Base-by-base conservation (phyloP, 2,888 invertebrate species). In the Mythimna albipuncta region DNA sequence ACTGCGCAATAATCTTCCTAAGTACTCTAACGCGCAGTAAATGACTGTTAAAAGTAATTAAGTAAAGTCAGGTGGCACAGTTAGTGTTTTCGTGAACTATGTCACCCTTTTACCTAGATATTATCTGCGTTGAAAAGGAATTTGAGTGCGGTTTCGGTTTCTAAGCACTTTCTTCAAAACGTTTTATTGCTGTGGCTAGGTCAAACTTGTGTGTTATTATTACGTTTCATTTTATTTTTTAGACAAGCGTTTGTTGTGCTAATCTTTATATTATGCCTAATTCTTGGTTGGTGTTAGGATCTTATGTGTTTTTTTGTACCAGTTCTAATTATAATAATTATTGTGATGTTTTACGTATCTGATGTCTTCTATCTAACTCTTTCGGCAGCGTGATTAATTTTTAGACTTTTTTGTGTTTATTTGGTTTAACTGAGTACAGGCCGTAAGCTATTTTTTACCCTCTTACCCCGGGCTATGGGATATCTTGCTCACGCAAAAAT, bases 51-150 rank as follows among this genome's bases (percentile, higher is more conserved):
- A 68, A 67, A 47, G 71, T 62, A 85, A 82, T 84, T 75, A 84
- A 69, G 47, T 47, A 61, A 57, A 59, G 52, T 62, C 2, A 47
- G 38, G 61, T 75, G 80, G 64, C 76, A 68, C 44, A 66, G 68
- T 75, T 81, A 63, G 58, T 52, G 35, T 64, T 75, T 69, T n/a
- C 32, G 64, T 72, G 70, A 81, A 73, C 72, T 83, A 81, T 76
- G 70, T 78, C 74, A 84, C 83, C 69, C 67, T 85, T 81, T 81
- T 77, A 82, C 82, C 81, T 76, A 79, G 57, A 73, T 74, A 69
- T 47, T 64, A 65, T 66, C 26, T 59, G 67, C 50, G 11, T 72
- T 75, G 35, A 63, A 41, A 2, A 62, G 54, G 21, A 38, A 44
- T 44, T 52, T 71, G 38, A 55, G 16, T 64, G 65, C 71, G 72